Conservation (phyloP, 1,140 invertebrate species). For the Listronotus oregonensis region DNA sequence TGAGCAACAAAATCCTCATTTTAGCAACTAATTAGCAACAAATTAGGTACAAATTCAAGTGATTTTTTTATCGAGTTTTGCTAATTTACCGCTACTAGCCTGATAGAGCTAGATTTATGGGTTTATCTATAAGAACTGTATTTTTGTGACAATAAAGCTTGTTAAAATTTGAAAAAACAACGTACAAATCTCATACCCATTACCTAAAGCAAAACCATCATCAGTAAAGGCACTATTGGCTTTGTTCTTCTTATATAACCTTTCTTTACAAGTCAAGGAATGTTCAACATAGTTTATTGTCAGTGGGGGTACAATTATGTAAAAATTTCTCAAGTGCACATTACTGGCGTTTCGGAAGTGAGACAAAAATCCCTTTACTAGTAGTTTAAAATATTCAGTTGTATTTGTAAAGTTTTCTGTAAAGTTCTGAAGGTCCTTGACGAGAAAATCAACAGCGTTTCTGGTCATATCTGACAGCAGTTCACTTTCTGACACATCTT, state of each 20-base stretch:
- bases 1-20: no score
- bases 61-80: no score
- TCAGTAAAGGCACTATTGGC: constrained; percentile 90
- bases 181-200: constrained; percentile 27
- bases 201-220: constrained; percentile 97
- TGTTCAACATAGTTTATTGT: constrained; percentile 96
- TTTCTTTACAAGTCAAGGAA: constrained; percentile 89
- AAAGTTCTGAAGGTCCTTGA: constrained; percentile 78
- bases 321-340: constrained; percentile 91
- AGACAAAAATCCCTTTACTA: constrained; percentile 91
- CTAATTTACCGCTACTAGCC: no score
- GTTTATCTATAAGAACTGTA: no score
- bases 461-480: constrained; percentile 65
- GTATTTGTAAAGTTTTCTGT: constrained; percentile 88
- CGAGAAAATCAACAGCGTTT: constrained; percentile 73
- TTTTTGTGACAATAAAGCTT: no score
- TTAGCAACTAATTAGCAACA: no score
- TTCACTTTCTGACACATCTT: constrained; percentile 62
- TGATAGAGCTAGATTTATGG: no score
- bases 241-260: constrained; percentile 86
- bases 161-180: not conserved
- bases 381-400: constrained; percentile 93
- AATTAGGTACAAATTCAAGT: no score
- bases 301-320: constrained; percentile 89
- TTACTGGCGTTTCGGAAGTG: constrained; percentile 87